Evolutionary conservation across 92 coral and sea anemone genomes (phyloP).

Genomic region (Porites cylindrica): DNA sequence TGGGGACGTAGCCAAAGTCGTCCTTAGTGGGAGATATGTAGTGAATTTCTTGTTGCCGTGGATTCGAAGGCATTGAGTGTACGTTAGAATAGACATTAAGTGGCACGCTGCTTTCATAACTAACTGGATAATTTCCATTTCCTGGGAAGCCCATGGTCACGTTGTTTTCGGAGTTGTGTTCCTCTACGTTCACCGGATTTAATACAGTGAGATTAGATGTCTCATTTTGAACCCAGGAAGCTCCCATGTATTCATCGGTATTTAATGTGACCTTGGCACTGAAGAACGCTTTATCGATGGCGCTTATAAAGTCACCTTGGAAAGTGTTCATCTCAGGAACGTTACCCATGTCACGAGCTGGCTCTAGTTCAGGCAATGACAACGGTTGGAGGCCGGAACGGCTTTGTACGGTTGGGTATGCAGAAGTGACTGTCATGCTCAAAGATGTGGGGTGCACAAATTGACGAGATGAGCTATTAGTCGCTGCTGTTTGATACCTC

Average conservation of each 20-base stretch:
- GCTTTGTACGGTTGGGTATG: conserved; percentile 19
- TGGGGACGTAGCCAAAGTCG: conserved; percentile 41
- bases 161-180: conserved; percentile 51
- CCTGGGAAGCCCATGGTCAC: conserved; percentile 57
- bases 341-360: conserved; percentile 25
- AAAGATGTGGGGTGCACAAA: conserved; percentile 20
- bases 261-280: conserved; percentile 49
- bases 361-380: conserved; percentile 22
- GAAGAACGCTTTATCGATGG: conserved; percentile 69
- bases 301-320: conserved; percentile 68
- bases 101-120: conserved; percentile 45
- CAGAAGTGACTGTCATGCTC: not conserved
- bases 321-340: conserved; percentile 56
- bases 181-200: conserved; percentile 65
- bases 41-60: conserved; percentile 48
- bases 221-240: conserved; percentile 76
- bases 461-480: conserved; percentile 26
- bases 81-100: conserved; percentile 42
- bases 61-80: conserved; percentile 47
- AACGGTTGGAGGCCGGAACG: conserved; percentile 18
- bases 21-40: conserved; percentile 52
- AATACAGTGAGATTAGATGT: conserved; percentile 72
- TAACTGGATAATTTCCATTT: conserved; percentile 63
- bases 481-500: conserved; percentile 26
- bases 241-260: conserved; percentile 60